A percentile compares a stretch with the other conserved stretches of the same genome.
Conservation (phyloP, 2,888 invertebrate genomes). For the Leptinotarsa juncta region DNA sequence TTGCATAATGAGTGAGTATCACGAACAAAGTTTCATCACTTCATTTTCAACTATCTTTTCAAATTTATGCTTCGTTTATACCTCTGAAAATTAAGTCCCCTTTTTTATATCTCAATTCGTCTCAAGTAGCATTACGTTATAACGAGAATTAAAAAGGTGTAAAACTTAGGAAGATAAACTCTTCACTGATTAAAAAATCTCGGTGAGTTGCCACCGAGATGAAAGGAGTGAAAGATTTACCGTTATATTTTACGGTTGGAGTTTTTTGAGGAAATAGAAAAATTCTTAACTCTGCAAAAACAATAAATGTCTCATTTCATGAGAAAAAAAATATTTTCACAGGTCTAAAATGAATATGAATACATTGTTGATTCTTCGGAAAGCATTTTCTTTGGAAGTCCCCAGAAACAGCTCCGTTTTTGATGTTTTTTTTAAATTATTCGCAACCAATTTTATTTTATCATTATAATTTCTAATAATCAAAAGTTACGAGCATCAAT, state of each 20-base stretch:
- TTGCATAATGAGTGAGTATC: slow-evolving; percentile 28
- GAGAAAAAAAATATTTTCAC: too few species aligned
- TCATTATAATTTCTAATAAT: too few species aligned
- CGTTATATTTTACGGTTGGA: too few species aligned
- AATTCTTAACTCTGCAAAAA: neutral
- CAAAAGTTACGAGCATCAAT: too few species aligned
- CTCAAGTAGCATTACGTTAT: slow-evolving; percentile 50
- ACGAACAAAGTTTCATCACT: slow-evolving; percentile 46
- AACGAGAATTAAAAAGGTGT: slow-evolving; percentile 57
- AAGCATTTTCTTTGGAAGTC: too few species aligned
- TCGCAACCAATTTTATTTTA: too few species aligned
- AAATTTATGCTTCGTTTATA: slow-evolving; percentile 43
- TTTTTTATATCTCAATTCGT: slow-evolving; percentile 49
- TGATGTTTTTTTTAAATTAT: too few species aligned
- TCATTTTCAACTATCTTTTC: slow-evolving; percentile 49
- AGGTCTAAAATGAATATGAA: too few species aligned
- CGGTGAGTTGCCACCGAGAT: slow-evolving; percentile 26
- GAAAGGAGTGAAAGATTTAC: neutral
- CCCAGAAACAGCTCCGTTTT: too few species aligned
- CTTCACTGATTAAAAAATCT: slow-evolving; percentile 40
- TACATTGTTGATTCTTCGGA: too few species aligned
- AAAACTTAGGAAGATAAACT: slow-evolving; percentile 54
- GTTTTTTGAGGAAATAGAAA: too few species aligned
- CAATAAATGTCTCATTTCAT: too few species aligned
- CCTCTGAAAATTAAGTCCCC: slow-evolving; percentile 44